Percentiles rank a stretch among this genome's conserved stretches.
These are phyloP conservation scores for Propithecus coquereli DNA, from an alignment of 2,113 vertebrate species.

Conservation along the genomic window DNA sequence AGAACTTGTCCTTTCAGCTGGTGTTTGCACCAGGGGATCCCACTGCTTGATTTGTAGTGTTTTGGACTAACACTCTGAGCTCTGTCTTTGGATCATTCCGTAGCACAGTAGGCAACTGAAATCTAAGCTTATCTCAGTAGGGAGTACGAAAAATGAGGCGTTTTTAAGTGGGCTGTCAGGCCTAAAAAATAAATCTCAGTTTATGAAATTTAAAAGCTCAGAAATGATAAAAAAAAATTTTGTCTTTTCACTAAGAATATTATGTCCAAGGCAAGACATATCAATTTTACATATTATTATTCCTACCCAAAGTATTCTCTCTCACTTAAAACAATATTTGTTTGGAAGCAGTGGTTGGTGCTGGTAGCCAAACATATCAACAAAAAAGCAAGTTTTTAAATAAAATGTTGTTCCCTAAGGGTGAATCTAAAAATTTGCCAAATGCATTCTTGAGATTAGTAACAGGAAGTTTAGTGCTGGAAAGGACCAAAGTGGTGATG, in stretches of 20 bases:
- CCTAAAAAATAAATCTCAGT: background rate
- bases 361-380: background rate
- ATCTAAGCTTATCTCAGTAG: background rate
- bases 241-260: background rate
- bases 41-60: background rate
- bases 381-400: background rate
- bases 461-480: background rate
- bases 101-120: background rate
- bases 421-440: background rate
- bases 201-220: background rate
- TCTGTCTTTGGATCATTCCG: background rate
- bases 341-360: background rate
- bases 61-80: background rate
- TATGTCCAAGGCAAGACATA: background rate
- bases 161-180: background rate
- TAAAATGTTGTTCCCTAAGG: background rate
- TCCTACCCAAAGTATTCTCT: background rate
- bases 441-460: background rate
- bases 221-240: background rate
- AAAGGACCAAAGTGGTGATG: background rate
- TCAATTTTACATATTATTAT: background rate
- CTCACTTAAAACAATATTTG: background rate
- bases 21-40: background rate
- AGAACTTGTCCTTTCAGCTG: background rate
- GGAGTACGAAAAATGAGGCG: background rate